Evolutionary conservation across 2,113 vertebrate species (phyloP), one percentile per base, ranked within the genome.

Genomic region (Pseudopodoces humilis): DNA sequence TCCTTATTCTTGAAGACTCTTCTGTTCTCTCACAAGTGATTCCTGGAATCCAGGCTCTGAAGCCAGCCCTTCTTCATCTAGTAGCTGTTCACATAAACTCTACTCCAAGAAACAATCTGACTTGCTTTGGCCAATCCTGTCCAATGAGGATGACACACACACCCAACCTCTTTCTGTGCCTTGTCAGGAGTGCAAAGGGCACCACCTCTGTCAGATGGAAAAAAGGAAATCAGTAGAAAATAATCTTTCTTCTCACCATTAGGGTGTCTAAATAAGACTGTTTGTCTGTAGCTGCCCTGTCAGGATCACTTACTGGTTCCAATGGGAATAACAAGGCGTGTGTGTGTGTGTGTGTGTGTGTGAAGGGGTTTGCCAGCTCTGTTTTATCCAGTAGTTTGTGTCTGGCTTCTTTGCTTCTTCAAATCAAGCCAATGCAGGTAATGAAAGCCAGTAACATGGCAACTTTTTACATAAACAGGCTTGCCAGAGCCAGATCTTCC

Each of bases 401-500:
- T 78, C 68, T 86, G 44, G 16, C 72, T 86, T 74, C 69, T 74
- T 52, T 37, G 56, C 49, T 71, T 46, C 90, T 76, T 78, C 76
- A 74, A 33, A 70, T 65, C 64, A 75, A 95, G 44, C 72, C 53
- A 65, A 3, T 10, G 50, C 92, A 97, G 96, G 95, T 95, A 94
- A 86, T 5, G 4, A 89, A 27, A 95, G 95, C 84, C 53, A 86
- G 69, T 64, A 76, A 46, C 62, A 33, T 62, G 74, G 83, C 86
- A 95, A 71, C 53, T 70, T 82, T 33, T 82, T 71, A 83, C 58
- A 82, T 15, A 92, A 94, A 85, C 81, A 89, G 60, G 37, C 83
- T 89, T 89, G 62, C 62, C 4, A 6, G 49, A 94, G 86, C 92
- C 92, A 95, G 69, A 94, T 92, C 94, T 70, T 95, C 69, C 49